phyloP scores from a whole-genome alignment of 2,888 invertebrate genomes.

The Dryococelus australis region DNA sequence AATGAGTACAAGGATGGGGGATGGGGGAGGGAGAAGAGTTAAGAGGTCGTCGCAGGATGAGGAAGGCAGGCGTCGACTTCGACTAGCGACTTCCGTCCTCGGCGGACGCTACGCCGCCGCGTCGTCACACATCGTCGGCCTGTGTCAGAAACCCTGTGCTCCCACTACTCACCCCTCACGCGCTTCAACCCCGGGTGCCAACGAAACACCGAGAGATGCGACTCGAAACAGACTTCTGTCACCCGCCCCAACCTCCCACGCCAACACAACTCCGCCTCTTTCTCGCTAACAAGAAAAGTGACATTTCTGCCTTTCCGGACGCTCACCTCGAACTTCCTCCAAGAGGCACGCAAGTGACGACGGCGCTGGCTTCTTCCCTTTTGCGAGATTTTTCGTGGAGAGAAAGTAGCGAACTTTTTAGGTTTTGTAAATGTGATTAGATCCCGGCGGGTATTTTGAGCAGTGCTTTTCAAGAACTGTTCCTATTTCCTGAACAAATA shows the following conservation, averaged over 20 bases:
- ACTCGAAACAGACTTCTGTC: not conserved
- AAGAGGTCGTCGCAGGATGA: not conserved
- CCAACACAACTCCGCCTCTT: not conserved
- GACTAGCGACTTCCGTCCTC: not conserved
- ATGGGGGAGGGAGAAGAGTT: not conserved
- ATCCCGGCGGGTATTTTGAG: not conserved
- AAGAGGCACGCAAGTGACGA: not conserved
- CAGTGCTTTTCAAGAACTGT: not conserved
- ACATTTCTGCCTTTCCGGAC: not conserved
- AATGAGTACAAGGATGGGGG: not conserved
- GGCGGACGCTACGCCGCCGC: not conserved
- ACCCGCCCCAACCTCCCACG: not conserved
- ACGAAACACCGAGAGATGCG: not conserved
- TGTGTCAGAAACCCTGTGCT: not conserved
- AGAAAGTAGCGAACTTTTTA: not conserved
- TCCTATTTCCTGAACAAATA: not conserved
- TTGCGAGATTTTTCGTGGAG: not conserved
- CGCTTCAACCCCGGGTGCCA: too few species aligned
- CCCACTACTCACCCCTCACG: too few species aligned
- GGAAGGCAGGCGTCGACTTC: constrained; percentile 11
- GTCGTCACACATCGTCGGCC: not conserved
- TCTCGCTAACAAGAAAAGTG: not conserved
- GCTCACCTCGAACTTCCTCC: not conserved
- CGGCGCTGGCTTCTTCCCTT: not conserved
- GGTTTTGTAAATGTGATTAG: not conserved